phyloP scores from a whole-genome alignment of 2,113 vertebrate species.

The Pluvianellus socialis region DNA sequence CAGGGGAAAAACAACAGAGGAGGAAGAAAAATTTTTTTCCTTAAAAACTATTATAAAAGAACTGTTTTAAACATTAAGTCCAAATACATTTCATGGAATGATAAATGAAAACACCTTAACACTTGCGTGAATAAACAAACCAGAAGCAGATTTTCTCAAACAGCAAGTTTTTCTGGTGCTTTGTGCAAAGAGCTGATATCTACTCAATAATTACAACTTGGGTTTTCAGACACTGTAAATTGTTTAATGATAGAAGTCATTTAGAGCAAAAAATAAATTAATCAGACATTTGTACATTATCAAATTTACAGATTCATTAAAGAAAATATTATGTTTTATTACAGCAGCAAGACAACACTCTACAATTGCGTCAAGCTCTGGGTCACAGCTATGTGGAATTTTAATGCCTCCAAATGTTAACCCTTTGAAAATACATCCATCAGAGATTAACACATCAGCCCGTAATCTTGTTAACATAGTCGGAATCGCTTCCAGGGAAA shows the following conservation, averaged over 20 bases:
- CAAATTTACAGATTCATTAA: conserved; percentile 1
- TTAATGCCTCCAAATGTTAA: not conserved
- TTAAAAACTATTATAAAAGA: not conserved
- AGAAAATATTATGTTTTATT: not conserved
- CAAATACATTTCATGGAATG: not conserved
- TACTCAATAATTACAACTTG: not conserved
- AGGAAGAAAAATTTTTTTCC: not conserved
- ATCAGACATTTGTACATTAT: not conserved
- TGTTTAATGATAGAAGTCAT: not conserved
- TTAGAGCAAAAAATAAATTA: not conserved
- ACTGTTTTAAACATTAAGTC: not conserved
- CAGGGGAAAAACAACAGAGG: not conserved
- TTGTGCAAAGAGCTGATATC: not conserved
- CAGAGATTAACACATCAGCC: not conserved
- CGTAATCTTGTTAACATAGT: not conserved
- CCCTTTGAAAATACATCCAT: not conserved
- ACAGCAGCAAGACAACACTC: not conserved
- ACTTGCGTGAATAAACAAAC: not conserved
- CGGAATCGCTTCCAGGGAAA: not conserved
- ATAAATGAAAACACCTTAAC: not conserved
- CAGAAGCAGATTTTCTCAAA: not conserved
- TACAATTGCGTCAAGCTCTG: not conserved
- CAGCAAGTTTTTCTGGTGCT: not conserved
- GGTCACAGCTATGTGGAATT: not conserved
- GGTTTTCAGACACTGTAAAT: not conserved